Conservation (phyloP, 2,113 vertebrate genomes). For the Natator depressus region DNA sequence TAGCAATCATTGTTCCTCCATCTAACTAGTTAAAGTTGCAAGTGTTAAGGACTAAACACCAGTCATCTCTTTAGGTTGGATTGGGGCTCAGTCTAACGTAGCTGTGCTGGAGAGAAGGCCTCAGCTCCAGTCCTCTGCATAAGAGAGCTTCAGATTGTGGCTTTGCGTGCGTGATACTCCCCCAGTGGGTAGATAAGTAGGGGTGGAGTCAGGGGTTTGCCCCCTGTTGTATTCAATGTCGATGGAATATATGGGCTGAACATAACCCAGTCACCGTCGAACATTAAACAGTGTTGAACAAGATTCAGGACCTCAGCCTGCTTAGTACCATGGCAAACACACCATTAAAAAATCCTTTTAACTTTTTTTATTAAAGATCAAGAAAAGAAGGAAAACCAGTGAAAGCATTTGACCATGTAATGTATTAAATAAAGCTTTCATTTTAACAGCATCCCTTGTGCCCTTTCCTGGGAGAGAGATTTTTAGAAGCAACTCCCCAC, state of each 20-base stretch:
- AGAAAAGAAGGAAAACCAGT: neutral
- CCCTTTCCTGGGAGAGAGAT: neutral
- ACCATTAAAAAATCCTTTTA: neutral
- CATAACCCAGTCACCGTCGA: neutral
- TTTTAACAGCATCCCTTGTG: neutral
- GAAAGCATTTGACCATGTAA: neutral
- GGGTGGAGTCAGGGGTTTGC: neutral
- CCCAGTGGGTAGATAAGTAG: neutral
- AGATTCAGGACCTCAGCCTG: neutral
- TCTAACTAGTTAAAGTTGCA: neutral
- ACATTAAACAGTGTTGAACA: neutral
- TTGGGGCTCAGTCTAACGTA: neutral
- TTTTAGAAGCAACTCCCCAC: neutral
- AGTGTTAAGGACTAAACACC: accelerated
- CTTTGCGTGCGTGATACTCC: neutral
- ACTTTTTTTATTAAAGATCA: neutral
- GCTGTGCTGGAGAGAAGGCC: neutral
- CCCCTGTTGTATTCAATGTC: neutral
- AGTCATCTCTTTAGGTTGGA: neutral
- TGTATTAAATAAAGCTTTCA: neutral
- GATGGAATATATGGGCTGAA: neutral
- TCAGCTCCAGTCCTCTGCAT: neutral
- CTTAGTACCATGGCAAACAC: neutral
- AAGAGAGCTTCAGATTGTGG: neutral
- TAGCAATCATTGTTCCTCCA: no score